Base-by-base conservation (phyloP, 2,888 invertebrate genomes). In the Ophraella communa region DNA sequence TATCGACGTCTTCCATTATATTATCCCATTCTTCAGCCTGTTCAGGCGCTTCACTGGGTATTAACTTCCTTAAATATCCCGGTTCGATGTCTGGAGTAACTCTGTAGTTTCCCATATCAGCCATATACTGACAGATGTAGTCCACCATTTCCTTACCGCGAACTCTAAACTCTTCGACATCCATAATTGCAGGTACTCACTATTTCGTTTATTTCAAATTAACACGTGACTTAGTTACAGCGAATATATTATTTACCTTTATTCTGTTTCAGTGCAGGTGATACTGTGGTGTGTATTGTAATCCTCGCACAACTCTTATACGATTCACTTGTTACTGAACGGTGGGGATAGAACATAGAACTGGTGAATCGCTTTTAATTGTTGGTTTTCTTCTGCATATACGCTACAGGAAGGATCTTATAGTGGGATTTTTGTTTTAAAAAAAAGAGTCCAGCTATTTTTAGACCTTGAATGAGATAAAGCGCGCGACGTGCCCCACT, bases 81-180 rank as follows among this genome's bases (percentile, higher is more conserved):
- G 97, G 96, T 76, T 95, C 94, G 30, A 96, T 91, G 67, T 90
- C 89, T 0, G 96, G 95, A 10, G 94, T 93, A 7, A 97, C 96
- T 20, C 94, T 87, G 44, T 94, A 86, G 47, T 89, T 86, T n/a
- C 87, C 86, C 72, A 96, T 85, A 42, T 90, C 92, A 72, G 88
- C 90, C 88, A 95, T 87, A 79, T 96, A 97, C 69, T 92, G 88
- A 82, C 95, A 95, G 73, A 97, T 95, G 81, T 95, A 96, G 80
- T 98, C 96, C 67, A 98, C 92, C 95, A 96, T 96, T 84, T 96
- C 93, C 79, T 92, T 92, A 35, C 96, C 96, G 58, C 93, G 89
- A 57, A 87, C 84, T 54, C 95, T 88, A 82, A 97, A 96, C 81
- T 95, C 95, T 68, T 92, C 88, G 63, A 91, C 88, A 82, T 96